Evolutionary conservation across 37 sponge, comb jelly and placozoan genomes (phyloP).

Genomic region (Oopsacas minuta): DNA sequence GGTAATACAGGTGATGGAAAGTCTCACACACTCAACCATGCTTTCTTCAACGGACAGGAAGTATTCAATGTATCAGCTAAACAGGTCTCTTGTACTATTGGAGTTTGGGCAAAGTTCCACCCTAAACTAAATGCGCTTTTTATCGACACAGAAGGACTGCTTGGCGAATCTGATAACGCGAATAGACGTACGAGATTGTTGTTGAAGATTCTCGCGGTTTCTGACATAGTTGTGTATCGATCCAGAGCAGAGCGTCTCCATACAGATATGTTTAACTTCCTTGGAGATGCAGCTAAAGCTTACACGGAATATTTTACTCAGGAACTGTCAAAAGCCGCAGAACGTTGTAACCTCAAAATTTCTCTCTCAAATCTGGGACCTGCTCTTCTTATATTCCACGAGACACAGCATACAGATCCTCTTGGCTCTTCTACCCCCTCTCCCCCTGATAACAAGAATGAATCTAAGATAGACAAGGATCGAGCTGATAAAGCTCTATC

Average conservation of each 20-base stretch:
- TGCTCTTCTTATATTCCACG: slow-evolving; percentile 73
- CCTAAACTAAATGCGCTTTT: slow-evolving; percentile 35
- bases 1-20: slow-evolving; percentile 97
- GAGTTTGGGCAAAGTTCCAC: slow-evolving; percentile 80
- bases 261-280: slow-evolving; percentile 81
- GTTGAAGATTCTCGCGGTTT: slow-evolving; percentile 79
- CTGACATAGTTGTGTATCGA: slow-evolving; percentile 77
- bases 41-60: slow-evolving; percentile 66
- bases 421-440: slow-evolving; percentile 22
- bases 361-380: slow-evolving; percentile 63
- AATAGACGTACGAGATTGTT: slow-evolving; percentile 62
- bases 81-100: slow-evolving; percentile 67
- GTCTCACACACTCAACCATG: slow-evolving; percentile 74
- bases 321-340: slow-evolving; percentile 45
- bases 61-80: slow-evolving; percentile 61
- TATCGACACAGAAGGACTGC: slow-evolving; percentile 79
- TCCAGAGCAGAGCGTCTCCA: slow-evolving; percentile 84
- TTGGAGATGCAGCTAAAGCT: slow-evolving; percentile 71
- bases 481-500: slow-evolving; percentile 12
- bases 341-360: slow-evolving; percentile 33
- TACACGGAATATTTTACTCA: slow-evolving; percentile 65
- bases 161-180: slow-evolving; percentile 55
- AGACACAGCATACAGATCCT: slow-evolving; percentile 69
- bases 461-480: background rate
- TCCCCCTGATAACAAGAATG: background rate